Conservation (phyloP, 2,797 vertebrate genomes). For the Chelon auratus region DNA sequence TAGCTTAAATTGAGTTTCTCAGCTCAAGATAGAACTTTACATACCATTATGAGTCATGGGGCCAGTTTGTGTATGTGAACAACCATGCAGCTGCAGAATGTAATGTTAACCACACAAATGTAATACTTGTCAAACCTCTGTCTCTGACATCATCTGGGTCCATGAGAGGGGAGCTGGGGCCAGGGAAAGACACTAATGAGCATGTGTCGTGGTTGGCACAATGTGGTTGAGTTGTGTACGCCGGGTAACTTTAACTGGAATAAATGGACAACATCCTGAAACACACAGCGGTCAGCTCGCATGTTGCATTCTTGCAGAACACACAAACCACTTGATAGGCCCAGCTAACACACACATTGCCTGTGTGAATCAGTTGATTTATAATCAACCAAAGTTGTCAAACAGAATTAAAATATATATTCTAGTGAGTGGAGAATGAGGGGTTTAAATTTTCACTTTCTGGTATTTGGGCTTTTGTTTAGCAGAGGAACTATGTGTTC, state of each 20-base stretch:
- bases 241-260: slow-evolving; percentile 26
- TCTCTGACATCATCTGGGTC: slow-evolving; percentile 28
- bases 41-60: background rate
- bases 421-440: slow-evolving; percentile 18
- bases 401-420: slow-evolving; percentile 52
- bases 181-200: slow-evolving; percentile 30
- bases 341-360: slow-evolving; percentile 42
- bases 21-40: background rate
- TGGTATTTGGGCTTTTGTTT: slow-evolving; percentile 22
- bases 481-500: slow-evolving; percentile 16
- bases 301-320: slow-evolving; percentile 26
- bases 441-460: slow-evolving; percentile 29
- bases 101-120: slow-evolving; percentile 5
- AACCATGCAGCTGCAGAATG: background rate
- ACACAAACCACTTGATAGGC: slow-evolving; percentile 42
- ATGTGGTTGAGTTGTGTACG: slow-evolving; percentile 3
- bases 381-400: slow-evolving; percentile 60
- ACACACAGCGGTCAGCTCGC: slow-evolving; percentile 20
- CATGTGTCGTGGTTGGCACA: slow-evolving; percentile 26
- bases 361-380: slow-evolving; percentile 56
- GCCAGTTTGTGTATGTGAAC: background rate
- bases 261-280: slow-evolving; percentile 37
- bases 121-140: background rate
- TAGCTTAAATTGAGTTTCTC: background rate
- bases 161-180: background rate